Conservation (phyloP, 53 echinoderm and acorn worm species). For the Pentamera pediparva region DNA sequence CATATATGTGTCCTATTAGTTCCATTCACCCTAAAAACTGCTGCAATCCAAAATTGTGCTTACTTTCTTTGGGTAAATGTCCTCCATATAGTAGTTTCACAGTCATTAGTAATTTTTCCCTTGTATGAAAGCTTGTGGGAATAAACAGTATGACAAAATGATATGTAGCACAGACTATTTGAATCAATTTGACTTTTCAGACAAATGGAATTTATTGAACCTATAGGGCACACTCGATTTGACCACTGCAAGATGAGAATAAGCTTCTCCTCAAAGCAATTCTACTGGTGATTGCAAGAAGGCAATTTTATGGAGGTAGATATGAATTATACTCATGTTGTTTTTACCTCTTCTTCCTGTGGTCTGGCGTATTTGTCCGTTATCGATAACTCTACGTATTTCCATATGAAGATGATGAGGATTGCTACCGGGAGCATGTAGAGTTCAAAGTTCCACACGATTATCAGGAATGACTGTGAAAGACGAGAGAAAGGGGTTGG, state of each 20-base stretch:
- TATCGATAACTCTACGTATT: slow-evolving; percentile 82
- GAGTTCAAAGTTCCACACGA: slow-evolving; percentile 98
- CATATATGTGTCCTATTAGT: too few relatives aligned
- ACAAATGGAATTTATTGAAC: too few relatives aligned
- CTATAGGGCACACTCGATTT: neutral
- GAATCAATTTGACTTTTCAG: too few relatives aligned
- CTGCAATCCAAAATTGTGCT: too few relatives aligned
- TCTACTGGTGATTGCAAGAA: neutral
- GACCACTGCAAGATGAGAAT: neutral
- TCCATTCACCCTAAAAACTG: too few relatives aligned
- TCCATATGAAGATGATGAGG: slow-evolving; percentile 76
- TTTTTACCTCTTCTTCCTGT: slow-evolving; percentile 87
- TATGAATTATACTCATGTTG: too few relatives aligned
- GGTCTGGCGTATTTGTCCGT: slow-evolving; percentile 68
- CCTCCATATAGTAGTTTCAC: too few relatives aligned
- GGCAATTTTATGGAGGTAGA: too few relatives aligned
- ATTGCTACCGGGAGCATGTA: slow-evolving; percentile 89
- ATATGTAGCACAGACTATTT: too few relatives aligned
- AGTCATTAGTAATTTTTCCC: too few relatives aligned
- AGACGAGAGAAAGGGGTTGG: neutral
- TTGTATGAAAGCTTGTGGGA: too few relatives aligned
- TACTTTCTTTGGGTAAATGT: too few relatives aligned
- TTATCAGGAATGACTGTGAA: slow-evolving; percentile 72
- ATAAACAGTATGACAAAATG: neutral
- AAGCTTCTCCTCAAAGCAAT: neutral